These are phyloP conservation scores for Xylophagus ater DNA, from an alignment of 2,888 invertebrate genomes.

Conservation along the genomic window DNA sequence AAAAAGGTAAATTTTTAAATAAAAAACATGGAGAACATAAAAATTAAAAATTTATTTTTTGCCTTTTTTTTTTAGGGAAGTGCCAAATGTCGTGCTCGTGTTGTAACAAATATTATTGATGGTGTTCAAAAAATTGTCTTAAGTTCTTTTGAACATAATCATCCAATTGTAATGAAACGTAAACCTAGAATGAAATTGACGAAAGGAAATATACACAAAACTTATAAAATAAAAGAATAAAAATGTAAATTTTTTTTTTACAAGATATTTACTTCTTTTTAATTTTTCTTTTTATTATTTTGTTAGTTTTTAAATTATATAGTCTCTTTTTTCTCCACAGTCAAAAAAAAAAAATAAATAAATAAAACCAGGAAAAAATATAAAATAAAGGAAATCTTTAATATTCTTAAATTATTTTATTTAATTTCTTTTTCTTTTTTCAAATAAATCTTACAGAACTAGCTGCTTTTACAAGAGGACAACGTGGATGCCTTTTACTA, in stretches of 20 bases:
- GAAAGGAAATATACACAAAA: not conserved
- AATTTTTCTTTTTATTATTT: no score
- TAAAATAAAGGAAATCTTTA: no score
- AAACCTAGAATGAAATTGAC: slow-evolving; percentile 22
- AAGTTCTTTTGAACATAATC: slow-evolving; percentile 34
- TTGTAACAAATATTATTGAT: slow-evolving; percentile 35
- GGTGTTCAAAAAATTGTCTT: slow-evolving; percentile 36
- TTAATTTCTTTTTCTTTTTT: slow-evolving; percentile 5
- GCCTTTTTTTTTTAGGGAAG: slow-evolving; percentile 29
- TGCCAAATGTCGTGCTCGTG: slow-evolving; percentile 36
- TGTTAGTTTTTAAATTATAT: no score
- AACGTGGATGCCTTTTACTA: slow-evolving; percentile 34
- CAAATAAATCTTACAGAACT: no score
- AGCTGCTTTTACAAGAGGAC: slow-evolving; percentile 35
- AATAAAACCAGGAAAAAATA: no score
- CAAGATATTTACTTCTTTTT: no score
- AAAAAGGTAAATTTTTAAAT: slow-evolving; percentile 30
- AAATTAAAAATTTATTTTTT: slow-evolving; percentile 2
- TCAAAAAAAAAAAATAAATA: no score
- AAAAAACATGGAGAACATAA: not conserved
- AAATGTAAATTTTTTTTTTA: not conserved
- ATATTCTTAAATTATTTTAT: not conserved
- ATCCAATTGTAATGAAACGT: slow-evolving; percentile 27
- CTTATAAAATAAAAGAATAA: slow-evolving; percentile 1
- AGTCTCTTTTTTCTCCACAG: no score